Evolutionary conservation across 2,797 vertebrate genomes (phyloP).

Genomic region (Macroramphosus scolopax): DNA sequence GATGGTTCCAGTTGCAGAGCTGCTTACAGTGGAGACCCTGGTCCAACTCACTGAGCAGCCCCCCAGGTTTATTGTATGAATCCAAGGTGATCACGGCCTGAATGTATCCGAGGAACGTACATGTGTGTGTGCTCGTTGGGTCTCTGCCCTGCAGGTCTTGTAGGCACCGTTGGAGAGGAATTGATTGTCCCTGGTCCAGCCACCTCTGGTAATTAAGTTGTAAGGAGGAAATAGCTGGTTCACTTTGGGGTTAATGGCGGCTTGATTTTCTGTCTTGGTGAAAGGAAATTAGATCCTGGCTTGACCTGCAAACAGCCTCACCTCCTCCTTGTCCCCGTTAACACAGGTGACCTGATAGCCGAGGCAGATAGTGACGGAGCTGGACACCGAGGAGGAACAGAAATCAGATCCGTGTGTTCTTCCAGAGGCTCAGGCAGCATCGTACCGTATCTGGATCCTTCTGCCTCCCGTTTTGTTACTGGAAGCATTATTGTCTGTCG

Average conservation of each 20-base stretch:
- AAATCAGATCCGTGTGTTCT: slow-evolving; percentile 25
- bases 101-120: too few species aligned
- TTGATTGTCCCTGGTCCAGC: slow-evolving; percentile 62
- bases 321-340: slow-evolving; percentile 31
- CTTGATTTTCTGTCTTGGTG: slow-evolving; percentile 74
- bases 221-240: slow-evolving; percentile 61
- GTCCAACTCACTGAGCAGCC: too few species aligned
- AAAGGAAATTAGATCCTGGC: slow-evolving; percentile 59
- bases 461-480: slow-evolving; percentile 12
- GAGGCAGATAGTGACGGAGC: slow-evolving; percentile 11
- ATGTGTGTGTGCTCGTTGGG: not conserved
- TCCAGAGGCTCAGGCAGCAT: slow-evolving; percentile 13
- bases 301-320: slow-evolving; percentile 37
- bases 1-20: too few species aligned
- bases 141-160: slow-evolving; percentile 21
- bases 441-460: too few species aligned
- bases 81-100: too few species aligned
- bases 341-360: slow-evolving; percentile 31
- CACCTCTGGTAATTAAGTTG: slow-evolving; percentile 69
- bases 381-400: slow-evolving; percentile 20
- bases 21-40: too few species aligned
- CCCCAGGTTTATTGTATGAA: too few species aligned
- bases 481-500: slow-evolving; percentile 12
- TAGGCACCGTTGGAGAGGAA: slow-evolving; percentile 36
- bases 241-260: slow-evolving; percentile 69